These are phyloP conservation scores for Zaprionus davidi DNA, from an alignment of 1,140 invertebrate species.

Conservation along the genomic window DNA sequence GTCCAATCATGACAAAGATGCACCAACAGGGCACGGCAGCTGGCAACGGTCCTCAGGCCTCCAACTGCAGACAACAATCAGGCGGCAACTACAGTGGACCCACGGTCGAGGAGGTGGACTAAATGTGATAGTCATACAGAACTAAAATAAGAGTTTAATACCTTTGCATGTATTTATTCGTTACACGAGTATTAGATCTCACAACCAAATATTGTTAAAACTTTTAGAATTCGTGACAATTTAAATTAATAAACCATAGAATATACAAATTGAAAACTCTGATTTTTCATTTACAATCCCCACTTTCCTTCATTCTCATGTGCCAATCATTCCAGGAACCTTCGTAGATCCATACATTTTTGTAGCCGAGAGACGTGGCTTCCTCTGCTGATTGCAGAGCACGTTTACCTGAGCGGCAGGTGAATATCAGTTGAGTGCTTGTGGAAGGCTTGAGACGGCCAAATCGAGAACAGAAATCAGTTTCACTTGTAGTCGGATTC, in stretches of 20 bases:
- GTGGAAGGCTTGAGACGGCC: slow-evolving; percentile 87
- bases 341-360: slow-evolving; percentile 86
- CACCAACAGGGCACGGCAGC: slow-evolving; percentile 68
- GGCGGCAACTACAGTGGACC: slow-evolving; percentile 54
- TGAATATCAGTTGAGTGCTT: slow-evolving; percentile 89
- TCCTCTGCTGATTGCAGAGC: slow-evolving; percentile 87
- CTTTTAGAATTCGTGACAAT: not conserved
- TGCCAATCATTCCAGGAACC: slow-evolving; percentile 86
- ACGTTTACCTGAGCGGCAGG: slow-evolving; percentile 88
- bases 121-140: slow-evolving; percentile 15
- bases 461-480: slow-evolving; percentile 6
- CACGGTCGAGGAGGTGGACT: slow-evolving; percentile 70
- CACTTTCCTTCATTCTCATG: slow-evolving; percentile 85
- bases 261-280: not conserved
- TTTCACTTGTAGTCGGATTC: not conserved
- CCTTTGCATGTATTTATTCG: not conserved
- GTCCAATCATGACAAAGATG: slow-evolving; percentile 86
- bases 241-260: slow-evolving; percentile 82
- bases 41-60: slow-evolving; percentile 3
- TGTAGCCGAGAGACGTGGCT: slow-evolving; percentile 86
- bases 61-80: slow-evolving; percentile 70
- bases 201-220: slow-evolving; percentile 3
- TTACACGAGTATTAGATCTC: slow-evolving; percentile 5
- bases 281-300: not conserved
- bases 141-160: not conserved